A percentile compares a stretch with the other conserved stretches of the same genome.
Conservation (phyloP, 2,888 invertebrate genomes). For the Thyatira batis region DNA sequence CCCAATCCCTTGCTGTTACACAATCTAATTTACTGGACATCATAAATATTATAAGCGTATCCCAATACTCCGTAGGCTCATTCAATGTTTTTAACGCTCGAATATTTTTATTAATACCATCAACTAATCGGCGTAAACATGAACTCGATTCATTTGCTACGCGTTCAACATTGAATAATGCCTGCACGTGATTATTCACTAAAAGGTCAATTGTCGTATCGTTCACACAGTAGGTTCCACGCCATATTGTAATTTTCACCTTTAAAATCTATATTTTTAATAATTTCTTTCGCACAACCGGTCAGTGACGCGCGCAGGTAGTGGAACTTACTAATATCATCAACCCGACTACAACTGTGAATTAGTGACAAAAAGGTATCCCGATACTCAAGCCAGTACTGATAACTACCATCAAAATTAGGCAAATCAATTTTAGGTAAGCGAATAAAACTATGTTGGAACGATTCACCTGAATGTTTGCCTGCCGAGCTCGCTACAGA, state of each 20-base stretch:
- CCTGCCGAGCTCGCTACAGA: constrained; percentile 5
- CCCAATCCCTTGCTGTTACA: no score
- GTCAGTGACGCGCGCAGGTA: background rate
- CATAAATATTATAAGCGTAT: no score
- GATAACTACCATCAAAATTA: background rate
- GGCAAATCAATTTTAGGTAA: background rate
- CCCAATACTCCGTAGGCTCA: no score
- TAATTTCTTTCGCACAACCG: background rate
- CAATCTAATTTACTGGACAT: no score
- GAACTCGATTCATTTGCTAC: constrained; percentile 2
- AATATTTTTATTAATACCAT: no score
- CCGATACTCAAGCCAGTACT: constrained; percentile 2
- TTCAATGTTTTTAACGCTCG: no score
- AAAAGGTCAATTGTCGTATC: constrained; percentile 3
- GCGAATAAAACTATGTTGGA: constrained; percentile 3
- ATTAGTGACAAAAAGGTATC: constrained; percentile 3
- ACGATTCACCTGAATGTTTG: constrained; percentile 3
- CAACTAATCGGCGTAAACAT: no score
- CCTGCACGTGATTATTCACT: constrained; percentile 2
- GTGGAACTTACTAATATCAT: background rate
- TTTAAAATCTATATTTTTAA: background rate
- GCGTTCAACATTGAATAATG: no score
- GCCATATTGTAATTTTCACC: constrained; percentile 1
- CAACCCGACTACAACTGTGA: background rate
- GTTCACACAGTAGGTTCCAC: constrained; percentile 3